phyloP scores from a whole-genome alignment of 2,113 vertebrate species.

The Ptychochromis oligacanthus region DNA sequence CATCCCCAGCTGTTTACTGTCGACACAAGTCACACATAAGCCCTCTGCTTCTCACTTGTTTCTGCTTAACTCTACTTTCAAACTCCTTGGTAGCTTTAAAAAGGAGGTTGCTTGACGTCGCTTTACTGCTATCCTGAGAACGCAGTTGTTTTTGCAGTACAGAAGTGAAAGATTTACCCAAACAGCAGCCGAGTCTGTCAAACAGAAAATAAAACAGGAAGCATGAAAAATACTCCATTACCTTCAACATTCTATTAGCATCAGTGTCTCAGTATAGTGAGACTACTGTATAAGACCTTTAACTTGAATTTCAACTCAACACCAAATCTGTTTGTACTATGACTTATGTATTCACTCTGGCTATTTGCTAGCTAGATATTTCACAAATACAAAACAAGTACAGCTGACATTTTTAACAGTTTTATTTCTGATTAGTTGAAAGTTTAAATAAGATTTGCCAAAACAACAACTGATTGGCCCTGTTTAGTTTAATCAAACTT shows the following conservation, averaged over 20 bases:
- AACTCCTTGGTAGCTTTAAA: constrained; percentile 21
- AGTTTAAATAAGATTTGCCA: no score
- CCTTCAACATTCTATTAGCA: neutral
- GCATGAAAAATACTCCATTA: neutral
- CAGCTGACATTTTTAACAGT: neutral
- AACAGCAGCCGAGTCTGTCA: neutral
- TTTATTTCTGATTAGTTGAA: neutral
- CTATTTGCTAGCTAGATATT: neutral
- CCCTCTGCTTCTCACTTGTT: constrained; percentile 27
- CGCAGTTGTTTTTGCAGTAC: neutral
- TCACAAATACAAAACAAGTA: neutral
- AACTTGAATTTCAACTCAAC: neutral
- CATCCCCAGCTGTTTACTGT: constrained; percentile 73
- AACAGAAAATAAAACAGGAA: neutral
- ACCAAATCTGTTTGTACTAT: neutral
- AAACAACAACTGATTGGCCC: neutral
- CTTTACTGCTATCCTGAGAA: neutral
- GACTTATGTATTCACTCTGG: neutral
- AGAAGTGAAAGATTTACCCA: neutral
- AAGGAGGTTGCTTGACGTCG: neutral
- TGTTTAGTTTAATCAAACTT: neutral
- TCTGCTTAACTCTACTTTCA: constrained; percentile 31
- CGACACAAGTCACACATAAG: constrained; percentile 67
- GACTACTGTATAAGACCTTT: neutral
- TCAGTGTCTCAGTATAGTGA: neutral